These are phyloP conservation scores for Saimiri boliviensis DNA, from an alignment of 2,113 vertebrate species.

Conservation along the genomic window DNA sequence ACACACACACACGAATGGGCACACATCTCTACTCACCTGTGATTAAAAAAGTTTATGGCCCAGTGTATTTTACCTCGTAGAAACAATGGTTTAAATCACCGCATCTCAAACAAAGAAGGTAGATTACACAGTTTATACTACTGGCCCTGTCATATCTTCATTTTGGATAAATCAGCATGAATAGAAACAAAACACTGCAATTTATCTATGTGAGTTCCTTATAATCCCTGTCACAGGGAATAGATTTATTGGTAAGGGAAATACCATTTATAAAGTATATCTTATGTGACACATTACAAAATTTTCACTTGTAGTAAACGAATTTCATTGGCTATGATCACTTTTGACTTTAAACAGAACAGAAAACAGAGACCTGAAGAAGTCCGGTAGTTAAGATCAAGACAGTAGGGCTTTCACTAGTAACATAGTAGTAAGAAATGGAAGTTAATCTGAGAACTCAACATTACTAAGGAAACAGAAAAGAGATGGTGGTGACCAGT, in stretches of 20 bases:
- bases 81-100: neutral
- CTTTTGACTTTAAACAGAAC: neutral
- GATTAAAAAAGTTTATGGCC: neutral
- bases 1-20: no score
- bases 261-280: neutral
- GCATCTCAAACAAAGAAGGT: neutral
- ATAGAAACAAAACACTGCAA: neutral
- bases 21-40: neutral
- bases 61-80: neutral
- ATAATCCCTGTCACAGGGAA: neutral
- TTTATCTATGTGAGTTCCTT: neutral
- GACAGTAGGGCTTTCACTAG: neutral
- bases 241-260: neutral
- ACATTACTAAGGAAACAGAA: neutral
- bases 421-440: neutral
- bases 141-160: neutral
- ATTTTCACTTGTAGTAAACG: neutral
- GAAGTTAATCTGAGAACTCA: neutral
- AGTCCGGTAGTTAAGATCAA: neutral
- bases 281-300: neutral
- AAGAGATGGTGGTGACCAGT: neutral
- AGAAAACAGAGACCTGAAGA: neutral
- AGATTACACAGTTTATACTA: neutral
- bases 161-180: neutral
- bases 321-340: neutral